Evolutionary conservation across 1,140 invertebrate species (phyloP).

Genomic region (Meteorus sp.): DNA sequence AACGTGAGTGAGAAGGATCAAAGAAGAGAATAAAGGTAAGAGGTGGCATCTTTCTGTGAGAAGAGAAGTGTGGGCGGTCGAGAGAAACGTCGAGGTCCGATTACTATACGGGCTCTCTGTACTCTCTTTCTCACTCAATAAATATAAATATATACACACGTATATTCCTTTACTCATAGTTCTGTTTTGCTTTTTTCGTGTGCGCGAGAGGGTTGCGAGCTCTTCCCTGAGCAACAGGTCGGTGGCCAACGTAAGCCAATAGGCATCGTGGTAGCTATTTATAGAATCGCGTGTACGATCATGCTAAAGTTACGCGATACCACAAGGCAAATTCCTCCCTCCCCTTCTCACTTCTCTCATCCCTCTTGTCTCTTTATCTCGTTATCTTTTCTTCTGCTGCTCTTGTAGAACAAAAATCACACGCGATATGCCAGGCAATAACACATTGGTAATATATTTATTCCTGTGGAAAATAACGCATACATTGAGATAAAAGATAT

Average conservation of each 20-base stretch:
- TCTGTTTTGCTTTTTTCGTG: background rate
- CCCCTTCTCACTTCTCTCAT: constrained; percentile 6
- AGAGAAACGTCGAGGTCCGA: constrained; percentile 43
- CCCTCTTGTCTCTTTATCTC: no score
- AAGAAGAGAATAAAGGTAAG: constrained; percentile 25
- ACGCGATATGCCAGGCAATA: no score
- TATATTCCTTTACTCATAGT: background rate
- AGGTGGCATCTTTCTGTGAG: constrained; percentile 21
- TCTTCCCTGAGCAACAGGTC: constrained; percentile 50
- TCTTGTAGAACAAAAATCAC: constrained; percentile 6
- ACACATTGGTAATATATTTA: no score
- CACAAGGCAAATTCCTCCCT: constrained; percentile 12
- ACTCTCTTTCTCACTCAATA: background rate
- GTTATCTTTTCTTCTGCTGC: constrained; percentile 8
- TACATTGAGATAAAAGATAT: background rate
- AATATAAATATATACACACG: background rate
- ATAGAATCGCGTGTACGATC: constrained; percentile 43
- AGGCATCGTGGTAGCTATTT: constrained; percentile 44
- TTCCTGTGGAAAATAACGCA: background rate
- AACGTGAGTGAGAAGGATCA: constrained; percentile 20
- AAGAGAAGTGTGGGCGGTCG: constrained; percentile 16
- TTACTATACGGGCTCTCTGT: constrained; percentile 48
- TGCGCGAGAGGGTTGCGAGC: constrained; percentile 40
- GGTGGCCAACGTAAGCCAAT: constrained; percentile 36
- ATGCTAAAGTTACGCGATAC: constrained; percentile 44